Conservation (phyloP, 2,888 invertebrate species). For the Nephrotoma guestfalica region DNA sequence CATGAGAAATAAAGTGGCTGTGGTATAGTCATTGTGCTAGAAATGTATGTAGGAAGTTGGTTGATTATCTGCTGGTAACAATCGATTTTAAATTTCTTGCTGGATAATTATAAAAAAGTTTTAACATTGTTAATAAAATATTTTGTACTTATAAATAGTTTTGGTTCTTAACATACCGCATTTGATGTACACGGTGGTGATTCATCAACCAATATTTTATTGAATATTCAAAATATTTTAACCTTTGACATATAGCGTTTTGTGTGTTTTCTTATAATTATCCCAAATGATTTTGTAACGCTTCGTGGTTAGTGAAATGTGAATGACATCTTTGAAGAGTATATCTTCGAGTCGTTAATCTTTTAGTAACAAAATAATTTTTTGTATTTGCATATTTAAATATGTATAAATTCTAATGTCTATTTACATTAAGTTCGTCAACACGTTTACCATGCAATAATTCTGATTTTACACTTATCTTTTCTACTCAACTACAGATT, state of each 20-base stretch:
- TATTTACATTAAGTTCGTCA: too few species aligned
- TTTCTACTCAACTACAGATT: too few species aligned
- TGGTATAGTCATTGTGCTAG: not conserved
- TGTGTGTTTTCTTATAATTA: not conserved
- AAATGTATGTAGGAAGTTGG: not conserved
- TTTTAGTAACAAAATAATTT: not conserved
- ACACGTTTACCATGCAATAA: too few species aligned
- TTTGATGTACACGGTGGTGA: not conserved
- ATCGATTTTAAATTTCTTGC: not conserved
- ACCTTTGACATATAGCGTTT: not conserved
- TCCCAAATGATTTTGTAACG: not conserved
- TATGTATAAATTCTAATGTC: too few species aligned
- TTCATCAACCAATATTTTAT: not conserved
- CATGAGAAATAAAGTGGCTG: not conserved
- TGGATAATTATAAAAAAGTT: not conserved
- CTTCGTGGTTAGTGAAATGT: not conserved
- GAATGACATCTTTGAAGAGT: not conserved
- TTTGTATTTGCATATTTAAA: too few species aligned
- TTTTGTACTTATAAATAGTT: not conserved
- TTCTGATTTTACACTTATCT: too few species aligned
- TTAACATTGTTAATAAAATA: not conserved
- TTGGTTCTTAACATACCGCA: not conserved
- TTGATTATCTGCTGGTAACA: not conserved
- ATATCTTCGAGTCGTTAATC: not conserved
- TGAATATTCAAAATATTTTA: not conserved